Conservation (phyloP, 1,140 invertebrate species). For the Tetramorium simillimum region DNA sequence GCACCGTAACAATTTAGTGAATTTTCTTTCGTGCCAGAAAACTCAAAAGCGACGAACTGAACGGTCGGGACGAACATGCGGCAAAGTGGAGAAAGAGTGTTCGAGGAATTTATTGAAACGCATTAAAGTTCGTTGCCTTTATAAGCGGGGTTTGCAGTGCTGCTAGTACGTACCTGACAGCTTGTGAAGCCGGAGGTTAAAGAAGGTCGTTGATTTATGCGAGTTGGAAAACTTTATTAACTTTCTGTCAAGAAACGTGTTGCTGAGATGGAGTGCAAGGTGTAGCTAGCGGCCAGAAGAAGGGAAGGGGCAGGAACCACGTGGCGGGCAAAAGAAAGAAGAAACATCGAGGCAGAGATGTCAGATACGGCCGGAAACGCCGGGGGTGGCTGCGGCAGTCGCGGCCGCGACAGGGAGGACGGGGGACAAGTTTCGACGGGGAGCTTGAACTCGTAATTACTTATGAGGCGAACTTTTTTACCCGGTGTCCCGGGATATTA, state of each 20-base stretch:
- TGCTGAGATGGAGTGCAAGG: conserved; percentile 59
- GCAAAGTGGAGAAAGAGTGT: background rate
- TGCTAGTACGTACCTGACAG: conserved; percentile 46
- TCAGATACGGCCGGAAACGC: conserved; percentile 50
- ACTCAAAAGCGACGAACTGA: background rate
- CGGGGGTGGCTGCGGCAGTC: conserved; percentile 25
- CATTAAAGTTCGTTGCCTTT: conserved; percentile 77
- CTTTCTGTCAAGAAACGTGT: conserved; percentile 76
- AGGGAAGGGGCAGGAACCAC: conserved; percentile 51
- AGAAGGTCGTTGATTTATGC: conserved; percentile 79
- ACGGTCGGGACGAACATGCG: background rate
- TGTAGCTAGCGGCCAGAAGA: conserved; percentile 28
- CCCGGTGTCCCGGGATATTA: conserved; percentile 51
- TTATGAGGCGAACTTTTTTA: conserved; percentile 63
- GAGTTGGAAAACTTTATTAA: conserved; percentile 80
- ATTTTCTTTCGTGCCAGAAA: conserved; percentile 23
- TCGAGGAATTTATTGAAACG: conserved; percentile 71
- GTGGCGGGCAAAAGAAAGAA: conserved; percentile 62
- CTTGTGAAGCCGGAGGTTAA: conserved; percentile 58
- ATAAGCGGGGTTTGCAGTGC: conserved; percentile 48
- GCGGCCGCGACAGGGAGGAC: background rate
- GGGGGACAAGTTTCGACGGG: conserved; percentile 38
- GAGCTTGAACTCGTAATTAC: conserved; percentile 65
- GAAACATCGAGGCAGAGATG: conserved; percentile 49
- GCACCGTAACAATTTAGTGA: conserved; percentile 24